A percentile compares a stretch with the other conserved stretches of the same genome.
phyloP scores from a whole-genome alignment of 1,140 invertebrate genomes.

The Bicyclus anynana region DNA sequence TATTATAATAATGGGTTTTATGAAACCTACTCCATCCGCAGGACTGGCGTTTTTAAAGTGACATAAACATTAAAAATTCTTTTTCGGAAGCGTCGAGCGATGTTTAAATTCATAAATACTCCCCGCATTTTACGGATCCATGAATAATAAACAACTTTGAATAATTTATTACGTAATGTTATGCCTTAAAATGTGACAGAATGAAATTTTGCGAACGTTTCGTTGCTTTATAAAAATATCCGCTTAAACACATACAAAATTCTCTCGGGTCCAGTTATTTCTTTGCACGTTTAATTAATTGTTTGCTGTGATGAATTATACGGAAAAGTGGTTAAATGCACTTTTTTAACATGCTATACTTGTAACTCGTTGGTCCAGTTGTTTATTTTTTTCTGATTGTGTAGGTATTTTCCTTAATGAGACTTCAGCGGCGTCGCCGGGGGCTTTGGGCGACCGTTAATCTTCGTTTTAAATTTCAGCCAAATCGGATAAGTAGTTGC shows the following conservation, averaged over 20 bases:
- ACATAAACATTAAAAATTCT: neutral
- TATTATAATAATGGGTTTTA: no score
- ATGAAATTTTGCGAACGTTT: neutral
- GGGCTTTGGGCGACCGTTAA: no score
- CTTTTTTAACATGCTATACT: no score
- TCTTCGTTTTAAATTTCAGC: no score
- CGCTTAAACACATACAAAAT: neutral
- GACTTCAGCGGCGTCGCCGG: no score
- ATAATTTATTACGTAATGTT: constrained; percentile 4
- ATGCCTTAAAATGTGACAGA: neutral
- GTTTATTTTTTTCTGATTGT: no score
- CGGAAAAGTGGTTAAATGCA: no score
- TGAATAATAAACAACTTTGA: constrained; percentile 4
- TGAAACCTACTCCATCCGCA: neutral
- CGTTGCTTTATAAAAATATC: neutral
- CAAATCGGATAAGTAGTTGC: no score
- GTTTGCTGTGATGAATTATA: neutral
- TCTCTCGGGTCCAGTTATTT: neutral
- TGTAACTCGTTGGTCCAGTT: no score
- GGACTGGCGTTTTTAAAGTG: neutral
- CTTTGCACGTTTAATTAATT: neutral
- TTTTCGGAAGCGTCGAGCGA: neutral
- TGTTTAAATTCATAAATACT: constrained; percentile 4
- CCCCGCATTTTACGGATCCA: neutral
- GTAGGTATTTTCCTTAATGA: no score